Evolutionary conservation across 1,140 invertebrate genomes (phyloP).

Genomic region (Drosophila nikananu): DNA sequence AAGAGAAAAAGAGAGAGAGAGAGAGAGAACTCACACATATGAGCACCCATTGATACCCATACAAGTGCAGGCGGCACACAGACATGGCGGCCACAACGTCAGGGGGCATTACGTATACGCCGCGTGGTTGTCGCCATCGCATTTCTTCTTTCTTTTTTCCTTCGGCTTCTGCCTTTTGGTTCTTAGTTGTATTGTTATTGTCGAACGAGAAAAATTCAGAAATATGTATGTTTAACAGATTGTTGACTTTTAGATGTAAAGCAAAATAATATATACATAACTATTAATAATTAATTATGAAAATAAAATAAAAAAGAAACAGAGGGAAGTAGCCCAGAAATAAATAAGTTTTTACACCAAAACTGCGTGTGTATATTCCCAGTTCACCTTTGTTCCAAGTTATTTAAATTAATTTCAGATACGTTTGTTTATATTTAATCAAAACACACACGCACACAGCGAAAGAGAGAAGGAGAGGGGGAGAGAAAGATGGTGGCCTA

Average conservation of each 20-base stretch:
- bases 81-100: constrained; percentile 37
- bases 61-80: constrained; percentile 7
- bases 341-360: background rate
- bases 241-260: background rate
- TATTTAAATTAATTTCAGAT: constrained; percentile 33
- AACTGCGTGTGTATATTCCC: background rate
- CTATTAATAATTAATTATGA: background rate
- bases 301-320: background rate
- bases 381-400: constrained; percentile 5
- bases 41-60: constrained; percentile 14
- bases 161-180: constrained; percentile 10
- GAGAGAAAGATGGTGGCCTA: background rate
- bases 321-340: background rate
- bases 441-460: constrained; percentile 5
- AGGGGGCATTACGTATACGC: constrained; percentile 76
- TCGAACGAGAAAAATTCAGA: constrained; percentile 39
- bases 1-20: background rate
- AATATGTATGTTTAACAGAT: background rate
- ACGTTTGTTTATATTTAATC: constrained; percentile 75
- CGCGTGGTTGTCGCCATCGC: constrained; percentile 66
- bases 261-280: background rate
- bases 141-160: constrained; percentile 17
- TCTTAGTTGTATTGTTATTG: constrained; percentile 14
- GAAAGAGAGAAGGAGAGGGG: background rate
- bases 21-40: constrained; percentile 6